Evolutionary conservation across 30 jellyfish, hydroid and myxozoan species (phyloP), one percentile per base, ranked within the genome.

Genomic region (Pelagia noctiluca): DNA sequence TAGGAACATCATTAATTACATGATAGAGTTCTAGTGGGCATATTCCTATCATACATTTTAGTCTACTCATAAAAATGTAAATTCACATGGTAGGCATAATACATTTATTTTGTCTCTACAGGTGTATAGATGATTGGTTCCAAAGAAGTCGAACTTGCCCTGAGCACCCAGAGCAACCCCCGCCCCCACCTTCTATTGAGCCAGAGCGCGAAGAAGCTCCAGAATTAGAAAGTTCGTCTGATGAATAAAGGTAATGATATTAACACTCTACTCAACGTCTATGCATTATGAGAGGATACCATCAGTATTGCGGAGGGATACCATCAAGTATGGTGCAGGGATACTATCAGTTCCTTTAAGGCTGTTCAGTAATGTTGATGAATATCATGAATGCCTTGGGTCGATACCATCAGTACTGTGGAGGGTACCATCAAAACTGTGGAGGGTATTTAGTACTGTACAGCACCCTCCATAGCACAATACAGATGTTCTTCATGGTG

Each of bases 101-200:
- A 21, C 80, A 24, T 4, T 78, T 12, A 3, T 29, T 26, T 23
- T 21, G 22, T 35, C 22, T 28, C 34, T 63, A 23, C 72, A 94
- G 99, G 64, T 94, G 99, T 75, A 82, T 94, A 37, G 99, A 94
- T 54, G 99, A 94, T 47, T 94, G 99, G 99, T 94, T 94, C 78
- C 91, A 84, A 50, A 64, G 97, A 28, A 94, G 94, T 60, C 86
- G 99, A 16, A 89, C 97, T 50, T 94, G 99, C 63, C 99, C 99
- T n/a, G 97, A 83, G 61, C 99, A 88, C 47, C 99, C 99, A 8
- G 97, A 94, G 23, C 96, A 93, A 50, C 86, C 85, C 10, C 50
- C 91, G 23, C 71, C 90, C 18, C 90, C 90, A 25, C 23, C 79
- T n/a, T 46, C 69, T 1, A 25, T 75, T 19, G 28, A 26, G 11